Evolutionary conservation across 2,797 vertebrate genomes (phyloP).

Genomic region (Diplodus sargus): DNA sequence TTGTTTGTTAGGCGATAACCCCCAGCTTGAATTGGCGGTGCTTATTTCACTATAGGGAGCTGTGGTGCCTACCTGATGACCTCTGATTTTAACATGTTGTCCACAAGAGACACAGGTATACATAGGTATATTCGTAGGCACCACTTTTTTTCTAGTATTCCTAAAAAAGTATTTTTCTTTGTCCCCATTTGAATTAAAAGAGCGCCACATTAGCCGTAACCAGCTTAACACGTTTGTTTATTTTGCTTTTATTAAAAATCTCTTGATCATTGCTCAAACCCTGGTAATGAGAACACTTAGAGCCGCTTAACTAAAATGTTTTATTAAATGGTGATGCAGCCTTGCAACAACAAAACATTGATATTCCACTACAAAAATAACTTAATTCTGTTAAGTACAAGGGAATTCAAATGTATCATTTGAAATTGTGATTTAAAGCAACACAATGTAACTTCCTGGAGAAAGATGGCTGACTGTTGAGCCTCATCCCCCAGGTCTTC

Average conservation of each 20-base stretch:
- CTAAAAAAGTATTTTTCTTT: not conserved
- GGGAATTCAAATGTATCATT: not conserved
- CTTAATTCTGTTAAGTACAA: not conserved
- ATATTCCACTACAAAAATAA: conserved; percentile 4
- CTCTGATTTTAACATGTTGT: not conserved
- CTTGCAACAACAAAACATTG: not conserved
- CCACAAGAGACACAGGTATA: too few relatives aligned
- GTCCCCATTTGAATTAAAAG: not conserved
- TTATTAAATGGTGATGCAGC: not conserved
- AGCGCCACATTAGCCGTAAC: not conserved
- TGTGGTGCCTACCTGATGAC: not conserved
- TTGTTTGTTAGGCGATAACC: not conserved
- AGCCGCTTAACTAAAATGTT: not conserved
- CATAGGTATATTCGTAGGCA: too few relatives aligned
- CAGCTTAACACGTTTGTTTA: not conserved
- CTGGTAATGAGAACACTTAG: not conserved
- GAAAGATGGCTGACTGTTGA: too few relatives aligned
- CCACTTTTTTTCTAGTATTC: not conserved
- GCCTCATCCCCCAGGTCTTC: too few relatives aligned
- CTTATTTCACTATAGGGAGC: not conserved
- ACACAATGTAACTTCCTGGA: too few relatives aligned
- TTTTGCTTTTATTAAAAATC: conserved; percentile 8
- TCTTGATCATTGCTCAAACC: not conserved
- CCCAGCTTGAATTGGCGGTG: not conserved
- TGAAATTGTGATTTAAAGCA: not conserved